Evolutionary conservation across 2,113 vertebrate genomes (phyloP).

Genomic region (Hippocampus barbouri): DNA sequence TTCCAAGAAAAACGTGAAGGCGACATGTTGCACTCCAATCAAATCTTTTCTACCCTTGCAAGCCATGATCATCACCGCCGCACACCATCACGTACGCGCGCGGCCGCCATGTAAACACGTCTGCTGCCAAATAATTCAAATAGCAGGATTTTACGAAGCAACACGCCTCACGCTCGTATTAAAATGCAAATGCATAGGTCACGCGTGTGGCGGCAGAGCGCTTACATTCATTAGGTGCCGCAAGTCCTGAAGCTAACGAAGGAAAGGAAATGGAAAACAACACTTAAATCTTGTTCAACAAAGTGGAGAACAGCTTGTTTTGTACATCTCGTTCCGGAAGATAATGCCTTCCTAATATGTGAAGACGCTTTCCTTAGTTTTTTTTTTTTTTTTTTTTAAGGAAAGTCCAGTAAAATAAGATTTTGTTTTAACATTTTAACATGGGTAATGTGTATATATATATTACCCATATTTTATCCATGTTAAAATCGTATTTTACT

Average conservation of each 20-base stretch:
- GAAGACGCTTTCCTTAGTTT: too few relatives aligned
- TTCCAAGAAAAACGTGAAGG: not conserved
- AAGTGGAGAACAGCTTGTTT: conserved; percentile 48
- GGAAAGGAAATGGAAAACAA: conserved; percentile 57
- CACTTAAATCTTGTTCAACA: conserved; percentile 60
- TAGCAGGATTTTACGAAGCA: not conserved
- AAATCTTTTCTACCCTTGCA: not conserved
- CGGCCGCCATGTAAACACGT: not conserved
- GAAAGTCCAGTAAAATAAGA: too few relatives aligned
- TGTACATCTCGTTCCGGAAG: conserved; percentile 49
- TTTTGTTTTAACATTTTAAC: too few relatives aligned
- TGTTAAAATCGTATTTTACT: too few relatives aligned
- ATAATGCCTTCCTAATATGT: conserved; percentile 38
- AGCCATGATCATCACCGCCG: not conserved
- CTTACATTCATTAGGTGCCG: conserved; percentile 16
- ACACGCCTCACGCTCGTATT: conserved; percentile 7
- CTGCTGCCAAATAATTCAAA: not conserved
- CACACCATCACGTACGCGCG: not conserved
- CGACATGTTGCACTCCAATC: not conserved
- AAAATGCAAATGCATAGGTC: conserved; percentile 4
- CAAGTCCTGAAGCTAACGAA: conserved; percentile 50
- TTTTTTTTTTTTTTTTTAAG: too few relatives aligned
- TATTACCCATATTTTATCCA: too few relatives aligned
- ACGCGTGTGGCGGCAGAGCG: conserved; percentile 8
- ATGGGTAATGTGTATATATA: too few relatives aligned